Evolutionary conservation across 2,888 invertebrate species (phyloP), one percentile per base, ranked within the genome.

Genomic region (Drosophila greeni): DNA sequence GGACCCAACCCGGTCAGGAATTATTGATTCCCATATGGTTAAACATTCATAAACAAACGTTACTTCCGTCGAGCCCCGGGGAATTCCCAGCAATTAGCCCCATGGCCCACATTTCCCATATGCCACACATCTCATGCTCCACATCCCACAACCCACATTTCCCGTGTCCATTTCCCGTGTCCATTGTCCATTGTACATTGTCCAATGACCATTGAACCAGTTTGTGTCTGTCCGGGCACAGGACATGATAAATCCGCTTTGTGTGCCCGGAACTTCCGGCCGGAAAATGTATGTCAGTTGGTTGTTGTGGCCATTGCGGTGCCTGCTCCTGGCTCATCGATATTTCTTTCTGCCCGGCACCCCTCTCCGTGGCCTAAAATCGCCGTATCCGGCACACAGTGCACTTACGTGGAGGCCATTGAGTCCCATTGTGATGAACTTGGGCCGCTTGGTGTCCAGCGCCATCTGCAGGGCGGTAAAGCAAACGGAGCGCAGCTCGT

Each of bases 361-460:
- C 42, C 24, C 54, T 31, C n/a, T n/a, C n/a, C n/a, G 14, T 12
- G 18, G 34, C 8, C 49, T 16, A 45, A 33, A 36, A 43, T 47
- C 36, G 26, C 23, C 53, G 5, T 29, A 34, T 66, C 55, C 67
- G 47, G n/a, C 39, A n/a, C n/a, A n/a, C n/a, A 24, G 39, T 40
- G 45, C 60, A 52, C 93, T 90, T 90, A 97, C 97, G 90, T 97
- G 97, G 86, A 98, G 92, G 73, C 97, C 97, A 85, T 94, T 94
- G 42, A 98, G 90, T 11, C 96, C 95, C 87, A 93, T 92, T 39
- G 94, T 91, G 64, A 96, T 93, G 73, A 97, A 92, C 88, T 95
- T 95, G 82, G 94, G 94, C 73, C 94, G 92, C 87, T 95, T 95
- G 74, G 94, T 95, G 88, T 97, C 97, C 79, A 98, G 90, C 26